These are phyloP conservation scores for Macropis europaea DNA, from an alignment of 2,888 invertebrate genomes.

Conservation along the genomic window DNA sequence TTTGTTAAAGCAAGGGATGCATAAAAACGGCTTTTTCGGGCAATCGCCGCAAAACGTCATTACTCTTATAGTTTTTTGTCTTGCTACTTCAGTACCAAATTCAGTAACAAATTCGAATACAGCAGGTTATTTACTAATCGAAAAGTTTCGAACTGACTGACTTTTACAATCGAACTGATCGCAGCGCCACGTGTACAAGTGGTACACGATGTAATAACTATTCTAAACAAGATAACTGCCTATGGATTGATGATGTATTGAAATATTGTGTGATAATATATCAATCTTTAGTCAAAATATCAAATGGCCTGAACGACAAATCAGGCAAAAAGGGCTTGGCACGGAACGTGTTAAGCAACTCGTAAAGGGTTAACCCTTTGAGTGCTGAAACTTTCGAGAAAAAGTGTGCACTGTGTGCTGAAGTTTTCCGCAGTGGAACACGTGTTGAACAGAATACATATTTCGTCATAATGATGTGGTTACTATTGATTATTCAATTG, in stretches of 20 bases:
- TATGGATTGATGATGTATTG: neutral
- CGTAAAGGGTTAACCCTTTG: no score
- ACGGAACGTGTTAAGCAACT: conserved; percentile 5
- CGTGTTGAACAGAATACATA: no score
- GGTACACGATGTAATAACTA: neutral
- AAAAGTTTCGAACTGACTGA: neutral
- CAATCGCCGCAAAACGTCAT: no score
- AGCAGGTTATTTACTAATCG: conserved; percentile 1
- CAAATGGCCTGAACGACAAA: neutral
- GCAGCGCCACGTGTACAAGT: neutral
- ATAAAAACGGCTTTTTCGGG: no score
- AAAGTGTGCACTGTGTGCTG: no score
- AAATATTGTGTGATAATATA: neutral
- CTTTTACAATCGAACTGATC: neutral
- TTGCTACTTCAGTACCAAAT: no score
- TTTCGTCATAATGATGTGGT: no score
- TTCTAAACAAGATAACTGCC: neutral
- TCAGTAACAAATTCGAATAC: neutral
- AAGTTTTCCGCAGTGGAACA: no score
- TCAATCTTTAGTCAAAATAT: conserved; percentile 4
- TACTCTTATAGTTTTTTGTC: no score
- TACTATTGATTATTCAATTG: no score
- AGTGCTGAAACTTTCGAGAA: no score
- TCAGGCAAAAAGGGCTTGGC: neutral
- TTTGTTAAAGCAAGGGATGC: no score